Evolutionary conservation across 2,797 vertebrate genomes (phyloP).

Genomic region (Enteromius anoplus): DNA sequence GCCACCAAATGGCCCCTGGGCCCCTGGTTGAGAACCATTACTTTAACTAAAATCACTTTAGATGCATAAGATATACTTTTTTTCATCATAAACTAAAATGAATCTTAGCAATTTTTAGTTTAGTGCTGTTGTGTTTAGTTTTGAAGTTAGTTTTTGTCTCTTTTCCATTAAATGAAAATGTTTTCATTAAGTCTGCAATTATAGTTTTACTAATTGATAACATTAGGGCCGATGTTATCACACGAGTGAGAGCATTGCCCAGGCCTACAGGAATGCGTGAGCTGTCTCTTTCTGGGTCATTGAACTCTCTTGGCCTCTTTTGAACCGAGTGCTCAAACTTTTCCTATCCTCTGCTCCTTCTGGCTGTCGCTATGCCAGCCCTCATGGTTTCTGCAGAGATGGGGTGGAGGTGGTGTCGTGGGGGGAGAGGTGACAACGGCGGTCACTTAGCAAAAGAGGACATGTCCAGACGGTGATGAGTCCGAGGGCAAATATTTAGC

Average conservation of each 20-base stretch:
- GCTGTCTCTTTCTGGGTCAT: constrained; percentile 70
- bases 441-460: constrained; percentile 67
- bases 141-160: background rate
- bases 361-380: constrained; percentile 68
- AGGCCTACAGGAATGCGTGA: constrained; percentile 69
- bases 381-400: constrained; percentile 46
- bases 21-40: background rate
- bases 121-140: background rate
- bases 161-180: background rate
- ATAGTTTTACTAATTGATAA: background rate
- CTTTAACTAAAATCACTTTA: background rate
- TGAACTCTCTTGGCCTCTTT: constrained; percentile 73
- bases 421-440: constrained; percentile 30
- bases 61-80: background rate
- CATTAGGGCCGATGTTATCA: background rate
- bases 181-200: background rate
- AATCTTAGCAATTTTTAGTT: background rate
- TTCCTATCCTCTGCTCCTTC: constrained; percentile 69
- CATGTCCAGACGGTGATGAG: constrained; percentile 74
- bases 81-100: background rate
- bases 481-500: constrained; percentile 82
- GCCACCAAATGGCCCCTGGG: background rate
- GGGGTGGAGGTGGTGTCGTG: constrained; percentile 56
- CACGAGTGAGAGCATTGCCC: background rate
- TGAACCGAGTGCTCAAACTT: constrained; percentile 66